Base-by-base conservation (phyloP, 2,888 invertebrate genomes). In the Megamerina dolium region DNA sequence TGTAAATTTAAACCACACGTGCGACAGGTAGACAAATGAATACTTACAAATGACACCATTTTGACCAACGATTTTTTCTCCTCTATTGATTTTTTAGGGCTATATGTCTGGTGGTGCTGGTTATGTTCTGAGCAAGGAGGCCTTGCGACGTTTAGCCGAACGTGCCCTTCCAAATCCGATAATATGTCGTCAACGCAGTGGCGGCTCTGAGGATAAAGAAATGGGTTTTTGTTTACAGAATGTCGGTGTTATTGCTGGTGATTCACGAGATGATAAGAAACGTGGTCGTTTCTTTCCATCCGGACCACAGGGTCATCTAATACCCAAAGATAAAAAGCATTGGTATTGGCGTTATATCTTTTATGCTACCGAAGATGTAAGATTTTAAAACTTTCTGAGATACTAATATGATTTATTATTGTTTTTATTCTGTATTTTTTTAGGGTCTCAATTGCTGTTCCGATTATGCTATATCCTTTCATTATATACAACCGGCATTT, bases 331-430 rank as follows among this genome's bases (percentile, higher is more conserved):
- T 47, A 81, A 82, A 58, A 77, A 75, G 27, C 88, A 86, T 65
- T 96, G 95, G 95, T 95, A 93, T 68, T 93, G 90, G 89, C 80
- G 83, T 59, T 95, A 94, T 67, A 89, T 90, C 54, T 95, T 83
- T 72, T 94, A 95, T 63, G 83, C 88, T n/a, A 81, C 84, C 31
- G 83, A 86, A 66, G 87, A 90, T 49, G 61, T 60, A 45, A 49
- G 50, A 42, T 9, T 14, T 10, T 14, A 1, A 14, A 33, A n/a
- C 13, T 9, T 37, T 12, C 19, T 12, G 16, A 27, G 16, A 45
- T 49, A 31, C 14, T 20, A 12, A 33, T 16, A 20, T 19, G 9
- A 30, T 16, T 17, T 18, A 33, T 9, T 33, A n/a, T 38, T n/a
- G 13, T 10, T 17, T 19, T 2, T 8, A 14, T 31, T n/a, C 23